Evolutionary conservation across 2,888 invertebrate genomes (phyloP), one percentile per base, ranked within the genome.

Genomic region (Pandemis heparana): DNA sequence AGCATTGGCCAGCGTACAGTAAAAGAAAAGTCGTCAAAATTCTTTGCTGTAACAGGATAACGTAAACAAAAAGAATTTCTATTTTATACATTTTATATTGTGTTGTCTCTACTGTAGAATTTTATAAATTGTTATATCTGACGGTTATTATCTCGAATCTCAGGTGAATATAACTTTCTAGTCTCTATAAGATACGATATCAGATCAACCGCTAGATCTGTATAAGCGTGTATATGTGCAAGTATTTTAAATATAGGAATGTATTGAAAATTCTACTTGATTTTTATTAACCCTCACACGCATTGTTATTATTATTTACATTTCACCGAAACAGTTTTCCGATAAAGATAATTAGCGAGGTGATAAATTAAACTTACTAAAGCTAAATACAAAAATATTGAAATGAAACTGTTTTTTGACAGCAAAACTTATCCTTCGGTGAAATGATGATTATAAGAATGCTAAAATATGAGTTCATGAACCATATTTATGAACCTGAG

Each of bases 81-180:
- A 14, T 48, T 68, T 71, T 56, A 56, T 23, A 62, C 43, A 43
- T 66, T 68, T 59, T 64, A 53, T 69, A 56, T 59, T 68, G 72
- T 72, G 75, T 72, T 70, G 16, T 68, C 59, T 16, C 16, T 59
- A 75, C 61, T 77, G 62, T 71, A 41, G 77, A 66, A 70, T 76
- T 80, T 77, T 77, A 77, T 75, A 74, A 46, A 76, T 59, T 74
- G 74, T 76, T 76, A 76, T 51, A 67, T 72, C 51, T 38, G 23
- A 43, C 43, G 51, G 61, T 79, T 76, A 79, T 78, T 77, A 70
- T 74, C 75, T 77, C 74, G 83, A 85, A 84, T 16, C 53, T 87
- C 89, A 89, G 88, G 89, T 91, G 82, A 89, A 88, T 87, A 86
- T 88, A 87, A 87, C 88, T 91, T 83, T 94, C 94, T 94, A 94